Percentiles rank a stretch among this genome's conserved stretches.
Conservation (phyloP, 1,140 invertebrate genomes). For the Euglossa dilemma region DNA sequence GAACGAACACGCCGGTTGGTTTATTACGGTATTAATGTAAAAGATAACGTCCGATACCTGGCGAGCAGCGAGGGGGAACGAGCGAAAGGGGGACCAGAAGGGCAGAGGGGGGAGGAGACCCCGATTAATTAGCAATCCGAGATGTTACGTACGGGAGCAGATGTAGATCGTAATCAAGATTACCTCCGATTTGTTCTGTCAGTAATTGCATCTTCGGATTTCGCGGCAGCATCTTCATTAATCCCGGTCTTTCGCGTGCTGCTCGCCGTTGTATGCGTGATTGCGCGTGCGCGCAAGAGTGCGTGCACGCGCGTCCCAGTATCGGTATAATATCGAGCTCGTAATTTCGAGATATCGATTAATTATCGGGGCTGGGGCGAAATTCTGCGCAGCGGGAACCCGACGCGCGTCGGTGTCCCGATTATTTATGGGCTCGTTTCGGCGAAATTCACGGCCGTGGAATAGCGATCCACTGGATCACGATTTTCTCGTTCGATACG, state of each 20-base stretch:
- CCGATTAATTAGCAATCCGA: constrained; percentile 37
- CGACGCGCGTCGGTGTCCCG: not conserved
- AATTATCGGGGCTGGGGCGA: constrained; percentile 33
- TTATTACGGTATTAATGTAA: constrained; percentile 62
- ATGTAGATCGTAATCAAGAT: constrained; percentile 55
- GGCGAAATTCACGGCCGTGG: constrained; percentile 24
- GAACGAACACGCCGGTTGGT: constrained; percentile 38
- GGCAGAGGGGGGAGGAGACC: no score
- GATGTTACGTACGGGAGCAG: constrained; percentile 43
- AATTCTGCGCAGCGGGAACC: constrained; percentile 32
- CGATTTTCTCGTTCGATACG: not conserved
- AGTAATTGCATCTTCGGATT: constrained; percentile 59
- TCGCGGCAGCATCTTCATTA: constrained; percentile 50
- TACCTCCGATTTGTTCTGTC: constrained; percentile 52
- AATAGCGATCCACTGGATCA: not conserved
- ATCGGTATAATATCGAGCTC: constrained; percentile 20
- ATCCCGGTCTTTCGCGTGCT: constrained; percentile 34
- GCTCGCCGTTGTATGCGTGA: not conserved
- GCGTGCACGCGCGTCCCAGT: not conserved
- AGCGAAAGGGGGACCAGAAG: not conserved
- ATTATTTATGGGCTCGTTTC: constrained; percentile 41
- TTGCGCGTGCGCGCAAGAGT: no score
- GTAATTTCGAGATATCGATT: constrained; percentile 44
- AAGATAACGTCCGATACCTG: constrained; percentile 18
- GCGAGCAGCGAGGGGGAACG: not conserved